Percentiles rank a stretch among this genome's conserved stretches.
Evolutionary conservation across 2,113 vertebrate genomes (phyloP).

Genomic region (Pomatostomus ruficeps): DNA sequence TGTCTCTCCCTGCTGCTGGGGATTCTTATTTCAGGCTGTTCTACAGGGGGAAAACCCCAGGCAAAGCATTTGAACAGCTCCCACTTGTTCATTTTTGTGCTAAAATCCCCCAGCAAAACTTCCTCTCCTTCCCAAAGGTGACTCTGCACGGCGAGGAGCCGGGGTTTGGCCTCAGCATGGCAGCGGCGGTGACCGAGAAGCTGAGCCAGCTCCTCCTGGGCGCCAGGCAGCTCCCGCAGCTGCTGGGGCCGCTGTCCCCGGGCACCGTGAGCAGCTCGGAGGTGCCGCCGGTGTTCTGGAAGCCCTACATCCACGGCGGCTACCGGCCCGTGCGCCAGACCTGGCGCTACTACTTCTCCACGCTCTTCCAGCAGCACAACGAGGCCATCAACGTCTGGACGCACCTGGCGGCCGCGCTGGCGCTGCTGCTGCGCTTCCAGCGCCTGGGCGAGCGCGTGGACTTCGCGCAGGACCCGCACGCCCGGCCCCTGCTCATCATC

Average conservation of each 20-base stretch:
- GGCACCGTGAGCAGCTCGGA: slow-evolving; percentile 82
- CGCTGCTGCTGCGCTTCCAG: slow-evolving; percentile 83
- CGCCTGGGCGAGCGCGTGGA: slow-evolving; percentile 80
- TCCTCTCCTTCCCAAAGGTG: not conserved
- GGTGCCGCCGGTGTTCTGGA: slow-evolving; percentile 88
- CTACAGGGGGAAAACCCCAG: not conserved
- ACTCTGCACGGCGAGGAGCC: accelerated
- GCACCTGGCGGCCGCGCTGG: slow-evolving; percentile 82
- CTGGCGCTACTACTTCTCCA: slow-evolving; percentile 91
- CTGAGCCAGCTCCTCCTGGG: slow-evolving; percentile 82
- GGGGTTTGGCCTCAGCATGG: slow-evolving; percentile 67
- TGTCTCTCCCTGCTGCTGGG: not conserved
- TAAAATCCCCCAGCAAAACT: not conserved
- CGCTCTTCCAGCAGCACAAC: slow-evolving; percentile 92
- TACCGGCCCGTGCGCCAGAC: slow-evolving; percentile 84
- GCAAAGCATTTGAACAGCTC: too few species aligned
- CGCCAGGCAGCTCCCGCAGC: slow-evolving; percentile 76
- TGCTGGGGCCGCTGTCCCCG: slow-evolving; percentile 74
- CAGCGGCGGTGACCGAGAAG: slow-evolving; percentile 81
- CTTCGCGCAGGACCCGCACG: slow-evolving; percentile 84
- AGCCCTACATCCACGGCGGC: slow-evolving; percentile 85
- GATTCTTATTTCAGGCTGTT: not conserved
- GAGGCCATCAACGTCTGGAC: slow-evolving; percentile 93
- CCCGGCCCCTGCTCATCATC: slow-evolving; percentile 88
- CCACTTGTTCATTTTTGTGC: accelerated